phyloP scores from a whole-genome alignment of 1,140 invertebrate genomes.

The Andricus grossulariae region DNA sequence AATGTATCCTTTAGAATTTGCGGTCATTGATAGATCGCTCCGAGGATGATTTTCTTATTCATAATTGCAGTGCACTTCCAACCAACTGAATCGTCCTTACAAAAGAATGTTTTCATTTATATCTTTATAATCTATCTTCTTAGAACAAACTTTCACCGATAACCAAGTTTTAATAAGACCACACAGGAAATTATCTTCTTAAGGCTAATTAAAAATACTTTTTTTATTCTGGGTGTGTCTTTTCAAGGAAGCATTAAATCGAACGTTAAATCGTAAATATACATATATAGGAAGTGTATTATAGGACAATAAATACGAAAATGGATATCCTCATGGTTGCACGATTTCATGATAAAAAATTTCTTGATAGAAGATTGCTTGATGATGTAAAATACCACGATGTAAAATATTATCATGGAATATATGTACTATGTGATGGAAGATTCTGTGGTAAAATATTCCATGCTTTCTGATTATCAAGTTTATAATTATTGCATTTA shows the following conservation, averaged over 20 bases:
- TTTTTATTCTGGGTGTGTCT: not conserved
- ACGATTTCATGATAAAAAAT: not conserved
- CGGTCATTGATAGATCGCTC: not conserved
- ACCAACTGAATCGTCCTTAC: not conserved
- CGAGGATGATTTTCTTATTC: constrained; percentile 11
- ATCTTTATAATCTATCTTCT: not conserved
- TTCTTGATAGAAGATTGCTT: constrained; percentile 2
- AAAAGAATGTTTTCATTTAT: too few relatives aligned
- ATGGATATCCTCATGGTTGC: constrained; percentile 10
- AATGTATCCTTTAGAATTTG: constrained; percentile 16
- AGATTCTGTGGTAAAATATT: not conserved
- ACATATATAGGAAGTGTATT: constrained; percentile 3
- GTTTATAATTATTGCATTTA: constrained; percentile 35
- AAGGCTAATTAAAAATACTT: not conserved
- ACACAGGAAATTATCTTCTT: not conserved
- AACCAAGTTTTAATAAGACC: not conserved
- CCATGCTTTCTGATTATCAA: not conserved
- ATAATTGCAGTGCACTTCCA: constrained; percentile 24
- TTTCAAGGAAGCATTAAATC: not conserved
- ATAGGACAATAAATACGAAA: constrained; percentile 17
- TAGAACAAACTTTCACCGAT: not conserved
- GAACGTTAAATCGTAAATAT: not conserved
- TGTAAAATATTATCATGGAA: constrained; percentile 5
- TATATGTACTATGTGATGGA: not conserved
- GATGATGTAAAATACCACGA: constrained; percentile 7